These are phyloP conservation scores for Mylabris sibirica DNA, from an alignment of 2,888 invertebrate genomes.

Conservation along the genomic window DNA sequence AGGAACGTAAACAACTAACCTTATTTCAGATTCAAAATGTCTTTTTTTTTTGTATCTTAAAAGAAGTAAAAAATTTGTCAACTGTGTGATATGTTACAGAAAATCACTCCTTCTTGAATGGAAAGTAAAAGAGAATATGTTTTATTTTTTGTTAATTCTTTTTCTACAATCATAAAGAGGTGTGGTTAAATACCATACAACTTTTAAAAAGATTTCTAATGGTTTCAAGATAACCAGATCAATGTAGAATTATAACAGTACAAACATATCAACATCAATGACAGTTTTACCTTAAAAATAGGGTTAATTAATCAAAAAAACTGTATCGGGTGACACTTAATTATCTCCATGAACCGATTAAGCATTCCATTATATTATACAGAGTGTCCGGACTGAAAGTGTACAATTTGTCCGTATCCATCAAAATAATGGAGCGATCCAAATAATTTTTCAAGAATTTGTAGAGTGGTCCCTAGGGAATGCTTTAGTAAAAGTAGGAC, in stretches of 20 bases:
- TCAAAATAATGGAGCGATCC: too few species aligned
- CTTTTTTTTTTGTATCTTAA: neutral
- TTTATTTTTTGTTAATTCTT: neutral
- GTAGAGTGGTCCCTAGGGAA: too few species aligned
- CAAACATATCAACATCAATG: neutral
- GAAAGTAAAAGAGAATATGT: neutral
- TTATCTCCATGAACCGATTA: neutral
- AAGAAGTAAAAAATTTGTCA: neutral
- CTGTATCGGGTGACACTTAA: neutral
- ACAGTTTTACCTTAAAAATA: neutral
- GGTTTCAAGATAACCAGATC: neutral
- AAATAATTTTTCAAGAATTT: too few species aligned
- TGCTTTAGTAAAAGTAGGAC: too few species aligned
- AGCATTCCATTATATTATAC: neutral
- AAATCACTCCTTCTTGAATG: neutral
- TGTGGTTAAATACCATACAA: constrained; percentile 3
- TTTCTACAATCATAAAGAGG: neutral
- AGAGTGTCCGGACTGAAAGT: too few species aligned
- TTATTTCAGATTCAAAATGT: neutral
- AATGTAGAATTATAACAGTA: constrained; percentile 1
- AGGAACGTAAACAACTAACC: neutral
- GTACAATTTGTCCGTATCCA: too few species aligned
- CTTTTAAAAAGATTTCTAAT: neutral
- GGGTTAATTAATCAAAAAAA: neutral
- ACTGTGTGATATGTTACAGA: neutral